Conservation (phyloP, 2,888 invertebrate genomes). For the Autographa gamma region DNA sequence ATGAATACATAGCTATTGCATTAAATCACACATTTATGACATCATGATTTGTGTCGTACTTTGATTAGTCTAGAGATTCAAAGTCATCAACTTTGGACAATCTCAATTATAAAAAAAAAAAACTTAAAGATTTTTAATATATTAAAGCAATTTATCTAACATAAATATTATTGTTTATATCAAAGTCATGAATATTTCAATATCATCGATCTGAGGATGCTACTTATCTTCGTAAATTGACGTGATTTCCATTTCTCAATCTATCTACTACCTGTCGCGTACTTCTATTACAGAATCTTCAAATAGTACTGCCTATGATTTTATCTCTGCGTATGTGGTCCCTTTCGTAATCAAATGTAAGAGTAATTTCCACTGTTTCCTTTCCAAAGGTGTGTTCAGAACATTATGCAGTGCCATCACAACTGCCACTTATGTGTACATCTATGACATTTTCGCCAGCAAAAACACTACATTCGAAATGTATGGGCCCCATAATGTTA, state of each 20-base stretch:
- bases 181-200: too few relatives aligned
- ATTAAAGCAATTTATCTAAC: too few relatives aligned
- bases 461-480: constrained; percentile 42
- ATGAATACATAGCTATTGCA: neutral
- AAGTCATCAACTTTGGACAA: neutral
- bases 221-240: too few relatives aligned
- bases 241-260: too few relatives aligned
- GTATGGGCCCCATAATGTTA: constrained; percentile 65
- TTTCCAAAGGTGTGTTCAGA: neutral
- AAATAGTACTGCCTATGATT: neutral
- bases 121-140: too few relatives aligned
- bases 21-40: constrained; percentile 4
- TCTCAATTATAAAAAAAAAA: neutral
- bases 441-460: constrained; percentile 31
- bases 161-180: too few relatives aligned
- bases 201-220: too few relatives aligned
- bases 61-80: neutral
- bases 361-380: neutral
- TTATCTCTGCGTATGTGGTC: neutral
- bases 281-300: too few relatives aligned
- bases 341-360: neutral
- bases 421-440: constrained; percentile 24
- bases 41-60: neutral
- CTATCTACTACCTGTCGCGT: too few relatives aligned
- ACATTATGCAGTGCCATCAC: neutral